Evolutionary conservation across 2,113 vertebrate genomes (phyloP), one percentile per base, ranked within the genome.

Genomic region (Meles meles): DNA sequence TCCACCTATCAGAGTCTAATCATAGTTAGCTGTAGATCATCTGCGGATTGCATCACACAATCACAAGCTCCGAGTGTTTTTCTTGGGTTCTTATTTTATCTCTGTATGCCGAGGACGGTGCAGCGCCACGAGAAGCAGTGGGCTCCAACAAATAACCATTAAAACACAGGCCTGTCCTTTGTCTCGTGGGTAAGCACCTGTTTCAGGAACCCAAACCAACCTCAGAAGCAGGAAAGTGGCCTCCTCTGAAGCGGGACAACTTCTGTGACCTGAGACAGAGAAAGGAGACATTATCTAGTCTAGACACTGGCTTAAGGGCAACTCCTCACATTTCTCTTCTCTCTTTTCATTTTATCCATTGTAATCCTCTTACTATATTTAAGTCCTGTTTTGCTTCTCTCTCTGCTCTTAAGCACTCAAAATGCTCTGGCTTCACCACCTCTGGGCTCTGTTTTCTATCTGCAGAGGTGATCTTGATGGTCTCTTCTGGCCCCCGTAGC

Each of bases 271-370:
- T 77, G 29, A 52, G 23, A 69, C 80, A 85, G 83, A 93, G 25
- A 88, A 82, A 59, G 59, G 37, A 90, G 93, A 94, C 39, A 25
- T 80, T 90, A 65, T 89, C 82, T 93, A 74, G 93, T 97, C 93
- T 94, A 97, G 97, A 98, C 95, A 81, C 4, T 13, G 81, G 95
- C 84, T 90, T 97, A 96, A 67, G 69, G 44, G 71, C 88, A 88
- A 42, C 34, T 63, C 49, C 92, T 98, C 88, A 65, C 63, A 93
- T 94, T 93, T 96, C 95, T 96, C 76, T 79, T 76, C 86, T 89
- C 94, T 47, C 59, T 88, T 96, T 96, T 85, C 88, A 79, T 90
- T 95, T 90, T 88, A 90, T 85, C 84, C 76, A 42, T 27, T 65
- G 63, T 90, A 94, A 96, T 97, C 94, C 80, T 95, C 71, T 97